Percentiles rank a stretch among this genome's conserved stretches.
Conservation (phyloP, 2,888 invertebrate genomes). For the Amiota mariae region DNA sequence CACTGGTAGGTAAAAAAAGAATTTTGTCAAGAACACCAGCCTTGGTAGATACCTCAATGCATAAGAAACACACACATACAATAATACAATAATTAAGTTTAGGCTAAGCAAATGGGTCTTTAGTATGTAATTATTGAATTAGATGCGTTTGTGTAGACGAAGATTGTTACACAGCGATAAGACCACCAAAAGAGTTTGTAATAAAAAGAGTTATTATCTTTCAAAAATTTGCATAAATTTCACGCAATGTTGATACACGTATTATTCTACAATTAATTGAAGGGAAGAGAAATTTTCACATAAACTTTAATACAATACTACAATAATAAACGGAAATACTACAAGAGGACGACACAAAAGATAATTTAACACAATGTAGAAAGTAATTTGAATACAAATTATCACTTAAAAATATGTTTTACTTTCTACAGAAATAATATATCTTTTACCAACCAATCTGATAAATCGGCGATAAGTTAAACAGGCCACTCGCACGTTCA, state of each 20-base stretch:
- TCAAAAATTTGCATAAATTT: slow-evolving; percentile 65
- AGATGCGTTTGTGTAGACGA: slow-evolving; percentile 56
- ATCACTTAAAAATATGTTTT: too few species aligned
- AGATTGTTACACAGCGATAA: slow-evolving; percentile 42
- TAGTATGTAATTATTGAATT: slow-evolving; percentile 61
- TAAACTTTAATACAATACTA: not conserved
- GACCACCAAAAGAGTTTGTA: slow-evolving; percentile 49
- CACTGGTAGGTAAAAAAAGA: not conserved
- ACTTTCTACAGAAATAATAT: too few species aligned
- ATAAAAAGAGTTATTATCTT: slow-evolving; percentile 65
- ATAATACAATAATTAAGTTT: slow-evolving; percentile 53
- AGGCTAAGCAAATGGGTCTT: slow-evolving; percentile 32
- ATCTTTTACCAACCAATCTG: too few species aligned
- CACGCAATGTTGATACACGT: slow-evolving; percentile 49
- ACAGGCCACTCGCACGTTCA: too few species aligned
- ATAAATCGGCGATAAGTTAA: too few species aligned
- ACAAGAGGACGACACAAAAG: not conserved
- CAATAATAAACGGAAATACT: slow-evolving; percentile 11
- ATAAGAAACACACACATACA: too few species aligned
- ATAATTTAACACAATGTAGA: too few species aligned
- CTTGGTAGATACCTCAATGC: not conserved
- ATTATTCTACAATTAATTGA: not conserved
- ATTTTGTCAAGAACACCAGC: slow-evolving; percentile 34
- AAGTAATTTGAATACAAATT: too few species aligned
- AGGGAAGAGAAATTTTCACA: not conserved